phyloP scores from a whole-genome alignment of 2,113 vertebrate species.

The Oreochromis aureus region DNA sequence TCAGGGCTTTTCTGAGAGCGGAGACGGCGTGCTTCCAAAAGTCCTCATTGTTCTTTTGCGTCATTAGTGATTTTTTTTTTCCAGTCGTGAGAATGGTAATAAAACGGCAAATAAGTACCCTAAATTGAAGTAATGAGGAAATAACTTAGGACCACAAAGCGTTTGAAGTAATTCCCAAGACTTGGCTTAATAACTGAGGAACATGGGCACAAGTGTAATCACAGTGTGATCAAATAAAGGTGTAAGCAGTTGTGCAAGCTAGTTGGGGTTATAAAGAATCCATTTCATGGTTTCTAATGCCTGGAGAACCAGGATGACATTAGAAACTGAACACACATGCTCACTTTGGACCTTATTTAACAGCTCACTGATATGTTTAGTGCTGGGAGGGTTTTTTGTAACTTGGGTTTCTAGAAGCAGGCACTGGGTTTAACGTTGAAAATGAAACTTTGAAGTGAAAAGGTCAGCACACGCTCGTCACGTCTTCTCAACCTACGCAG shows the following conservation, averaged over 20 bases:
- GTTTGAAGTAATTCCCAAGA: neutral
- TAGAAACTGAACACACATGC: neutral
- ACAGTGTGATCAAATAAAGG: neutral
- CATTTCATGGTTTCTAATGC: neutral
- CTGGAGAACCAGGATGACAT: neutral
- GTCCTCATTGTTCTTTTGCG: conserved; percentile 11
- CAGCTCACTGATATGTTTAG: conserved; percentile 48
- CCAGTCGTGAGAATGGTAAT: neutral
- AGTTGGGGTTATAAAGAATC: neutral
- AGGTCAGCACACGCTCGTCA: neutral
- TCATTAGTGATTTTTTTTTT: neutral
- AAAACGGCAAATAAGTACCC: neutral
- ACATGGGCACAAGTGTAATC: neutral
- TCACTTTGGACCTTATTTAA: conserved; percentile 4
- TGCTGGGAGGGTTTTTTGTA: neutral
- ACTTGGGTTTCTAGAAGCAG: conserved; percentile 8
- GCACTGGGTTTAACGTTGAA: neutral
- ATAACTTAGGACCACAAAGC: neutral
- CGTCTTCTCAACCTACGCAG: neutral
- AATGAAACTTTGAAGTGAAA: neutral
- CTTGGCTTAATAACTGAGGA: neutral
- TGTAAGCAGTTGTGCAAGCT: neutral
- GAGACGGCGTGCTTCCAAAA: neutral
- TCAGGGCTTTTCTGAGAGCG: neutral
- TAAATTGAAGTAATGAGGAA: neutral